Percentiles rank a stretch among this genome's conserved stretches.
Conservation (phyloP, 2,888 invertebrate species). For the Drosophila anceps region DNA sequence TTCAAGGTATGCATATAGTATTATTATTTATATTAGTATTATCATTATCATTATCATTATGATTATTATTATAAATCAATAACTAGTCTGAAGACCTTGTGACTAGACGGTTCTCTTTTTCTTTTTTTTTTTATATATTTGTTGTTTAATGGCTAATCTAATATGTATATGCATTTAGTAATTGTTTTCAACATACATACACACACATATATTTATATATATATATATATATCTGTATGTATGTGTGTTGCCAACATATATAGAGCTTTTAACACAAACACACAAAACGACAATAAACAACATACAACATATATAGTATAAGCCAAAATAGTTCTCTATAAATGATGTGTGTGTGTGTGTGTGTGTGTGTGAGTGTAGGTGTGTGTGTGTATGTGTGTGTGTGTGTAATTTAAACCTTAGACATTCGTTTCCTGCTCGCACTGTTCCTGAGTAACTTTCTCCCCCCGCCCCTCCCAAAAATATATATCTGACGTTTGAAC, state of each 20-base stretch:
- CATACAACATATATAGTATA: slow-evolving; percentile 69
- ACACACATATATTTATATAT: slow-evolving; percentile 9
- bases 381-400: slow-evolving; percentile 9
- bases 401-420: slow-evolving; percentile 34
- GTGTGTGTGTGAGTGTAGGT: slow-evolving; percentile 19
- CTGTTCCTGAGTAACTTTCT: slow-evolving; percentile 76
- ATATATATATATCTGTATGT: slow-evolving; percentile 5
- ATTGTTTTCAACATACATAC: slow-evolving; percentile 39
- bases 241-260: slow-evolving; percentile 10
- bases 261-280: slow-evolving; percentile 51
- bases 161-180: slow-evolving; percentile 51
- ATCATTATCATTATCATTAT: slow-evolving; percentile 38
- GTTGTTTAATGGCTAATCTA: slow-evolving; percentile 46
- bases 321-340: slow-evolving; percentile 51
- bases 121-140: slow-evolving; percentile 29
- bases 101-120: slow-evolving; percentile 79
- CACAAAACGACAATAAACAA: slow-evolving; percentile 61
- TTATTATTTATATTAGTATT: slow-evolving; percentile 42
- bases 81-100: slow-evolving; percentile 84
- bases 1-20: slow-evolving; percentile 55
- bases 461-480: slow-evolving; percentile 6
- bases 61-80: slow-evolving; percentile 70
- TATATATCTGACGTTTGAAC: slow-evolving; percentile 1
- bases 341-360: slow-evolving; percentile 27
- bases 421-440: slow-evolving; percentile 73